These are phyloP conservation scores for Cheilosia impressa DNA, from an alignment of 2,888 invertebrate species.

Conservation along the genomic window DNA sequence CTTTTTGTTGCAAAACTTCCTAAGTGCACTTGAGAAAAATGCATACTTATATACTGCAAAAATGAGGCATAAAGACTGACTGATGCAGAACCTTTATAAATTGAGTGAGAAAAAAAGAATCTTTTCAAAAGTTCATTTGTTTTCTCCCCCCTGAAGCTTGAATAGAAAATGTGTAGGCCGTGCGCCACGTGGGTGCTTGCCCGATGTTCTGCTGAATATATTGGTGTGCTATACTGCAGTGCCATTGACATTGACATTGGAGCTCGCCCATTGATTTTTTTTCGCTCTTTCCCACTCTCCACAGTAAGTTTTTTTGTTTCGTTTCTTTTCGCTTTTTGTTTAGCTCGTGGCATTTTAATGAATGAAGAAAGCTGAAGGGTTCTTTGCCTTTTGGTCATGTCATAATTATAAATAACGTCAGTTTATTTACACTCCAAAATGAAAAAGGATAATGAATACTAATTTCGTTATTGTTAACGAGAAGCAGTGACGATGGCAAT, in stretches of 20 bases:
- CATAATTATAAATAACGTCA: constrained; percentile 16
- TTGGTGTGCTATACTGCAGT: constrained; percentile 31
- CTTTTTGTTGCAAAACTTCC: constrained; percentile 13
- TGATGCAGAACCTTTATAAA: constrained; percentile 34
- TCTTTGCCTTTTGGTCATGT: constrained; percentile 25
- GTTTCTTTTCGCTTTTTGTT: constrained; percentile 18
- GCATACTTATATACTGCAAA: background rate
- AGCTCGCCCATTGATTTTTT: constrained; percentile 51
- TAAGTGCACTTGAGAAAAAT: constrained; percentile 37
- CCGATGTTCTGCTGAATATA: constrained; percentile 18
- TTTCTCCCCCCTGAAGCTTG: constrained; percentile 6
- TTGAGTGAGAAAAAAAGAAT: background rate
- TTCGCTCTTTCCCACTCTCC: constrained; percentile 4
- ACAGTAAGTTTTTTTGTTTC: constrained; percentile 23
- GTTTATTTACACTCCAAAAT: constrained; percentile 16
- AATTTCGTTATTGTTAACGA: constrained; percentile 10
- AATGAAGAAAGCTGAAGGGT: constrained; percentile 22
- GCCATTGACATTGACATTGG: constrained; percentile 73
- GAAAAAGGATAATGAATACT: constrained; percentile 33
- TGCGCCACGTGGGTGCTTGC: constrained; percentile 48
- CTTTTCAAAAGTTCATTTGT: constrained; percentile 29
- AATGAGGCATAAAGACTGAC: constrained; percentile 35
- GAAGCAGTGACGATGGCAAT: background rate
- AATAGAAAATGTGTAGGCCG: constrained; percentile 39
- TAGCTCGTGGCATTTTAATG: background rate